phyloP scores from a whole-genome alignment of 2,888 invertebrate species.

The Phengaris alcon region DNA sequence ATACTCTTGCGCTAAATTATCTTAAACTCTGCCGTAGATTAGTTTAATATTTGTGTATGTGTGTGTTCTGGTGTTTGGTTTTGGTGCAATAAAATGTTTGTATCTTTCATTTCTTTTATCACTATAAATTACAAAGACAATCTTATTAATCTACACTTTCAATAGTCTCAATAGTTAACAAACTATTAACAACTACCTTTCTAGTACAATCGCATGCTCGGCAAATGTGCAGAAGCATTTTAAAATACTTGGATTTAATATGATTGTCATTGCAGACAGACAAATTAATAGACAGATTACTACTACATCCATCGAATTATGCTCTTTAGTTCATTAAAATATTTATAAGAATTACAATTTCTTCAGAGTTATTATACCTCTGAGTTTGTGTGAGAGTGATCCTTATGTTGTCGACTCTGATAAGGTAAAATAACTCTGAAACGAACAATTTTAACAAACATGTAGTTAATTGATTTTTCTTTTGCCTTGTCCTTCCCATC shows the following conservation, averaged over 20 bases:
- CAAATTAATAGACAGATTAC: no score
- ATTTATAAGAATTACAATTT: no score
- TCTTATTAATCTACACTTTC: not conserved
- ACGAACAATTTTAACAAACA: no score
- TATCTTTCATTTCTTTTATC: not conserved
- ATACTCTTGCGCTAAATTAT: not conserved
- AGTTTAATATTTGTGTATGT: conserved; percentile 23
- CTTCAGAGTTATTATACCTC: no score
- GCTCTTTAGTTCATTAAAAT: no score
- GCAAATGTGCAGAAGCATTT: not conserved
- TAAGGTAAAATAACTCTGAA: no score
- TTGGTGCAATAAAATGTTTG: conserved; percentile 14
- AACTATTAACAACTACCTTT: not conserved
- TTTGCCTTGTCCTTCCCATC: not conserved
- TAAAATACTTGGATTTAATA: no score
- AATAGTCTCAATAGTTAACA: not conserved
- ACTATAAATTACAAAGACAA: not conserved
- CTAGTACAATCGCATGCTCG: no score
- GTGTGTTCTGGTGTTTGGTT: conserved; percentile 28
- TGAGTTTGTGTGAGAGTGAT: no score
- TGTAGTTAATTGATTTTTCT: not conserved
- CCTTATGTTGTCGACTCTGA: no score
- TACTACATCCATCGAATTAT: no score
- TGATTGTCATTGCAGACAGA: no score
- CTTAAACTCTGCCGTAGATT: not conserved